phyloP scores from a whole-genome alignment of 2,113 vertebrate species.

The Apteryx mantelli region DNA sequence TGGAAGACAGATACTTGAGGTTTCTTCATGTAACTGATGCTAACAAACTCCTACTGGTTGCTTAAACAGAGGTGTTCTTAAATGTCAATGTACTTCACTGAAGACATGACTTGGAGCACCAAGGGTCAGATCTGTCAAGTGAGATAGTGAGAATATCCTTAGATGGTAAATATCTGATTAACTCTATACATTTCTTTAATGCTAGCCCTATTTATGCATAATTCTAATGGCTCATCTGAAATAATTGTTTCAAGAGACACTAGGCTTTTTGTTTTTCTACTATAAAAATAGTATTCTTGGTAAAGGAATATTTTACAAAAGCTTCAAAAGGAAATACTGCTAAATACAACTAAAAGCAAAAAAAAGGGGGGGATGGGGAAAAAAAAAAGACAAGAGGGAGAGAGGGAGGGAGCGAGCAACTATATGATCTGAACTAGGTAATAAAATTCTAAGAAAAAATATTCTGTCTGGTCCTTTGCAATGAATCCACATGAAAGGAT shows the following conservation, averaged over 20 bases:
- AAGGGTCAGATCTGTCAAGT: background rate
- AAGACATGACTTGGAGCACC: background rate
- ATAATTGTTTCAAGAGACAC: conserved; percentile 34
- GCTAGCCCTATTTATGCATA: background rate
- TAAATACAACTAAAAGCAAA: background rate
- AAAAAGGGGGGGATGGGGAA: background rate
- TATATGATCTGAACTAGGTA: background rate
- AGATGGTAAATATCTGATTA: background rate
- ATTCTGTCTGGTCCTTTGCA: background rate
- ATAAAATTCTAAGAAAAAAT: background rate
- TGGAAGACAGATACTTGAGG: background rate
- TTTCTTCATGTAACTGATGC: background rate
- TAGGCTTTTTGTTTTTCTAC: background rate
- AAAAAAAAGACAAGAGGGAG: background rate
- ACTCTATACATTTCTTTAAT: background rate
- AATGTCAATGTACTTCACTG: background rate
- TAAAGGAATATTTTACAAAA: conserved; percentile 7
- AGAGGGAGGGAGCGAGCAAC: background rate
- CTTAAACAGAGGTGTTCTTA: background rate
- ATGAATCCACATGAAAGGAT: background rate
- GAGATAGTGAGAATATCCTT: background rate
- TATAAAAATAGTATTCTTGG: background rate
- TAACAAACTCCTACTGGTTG: background rate
- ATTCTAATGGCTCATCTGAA: background rate
- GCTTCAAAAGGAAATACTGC: background rate